Percentiles rank a stretch among this genome's conserved stretches.
Evolutionary conservation across 2,797 vertebrate genomes (phyloP).

Genomic region (Lagocephalus sceleratus): DNA sequence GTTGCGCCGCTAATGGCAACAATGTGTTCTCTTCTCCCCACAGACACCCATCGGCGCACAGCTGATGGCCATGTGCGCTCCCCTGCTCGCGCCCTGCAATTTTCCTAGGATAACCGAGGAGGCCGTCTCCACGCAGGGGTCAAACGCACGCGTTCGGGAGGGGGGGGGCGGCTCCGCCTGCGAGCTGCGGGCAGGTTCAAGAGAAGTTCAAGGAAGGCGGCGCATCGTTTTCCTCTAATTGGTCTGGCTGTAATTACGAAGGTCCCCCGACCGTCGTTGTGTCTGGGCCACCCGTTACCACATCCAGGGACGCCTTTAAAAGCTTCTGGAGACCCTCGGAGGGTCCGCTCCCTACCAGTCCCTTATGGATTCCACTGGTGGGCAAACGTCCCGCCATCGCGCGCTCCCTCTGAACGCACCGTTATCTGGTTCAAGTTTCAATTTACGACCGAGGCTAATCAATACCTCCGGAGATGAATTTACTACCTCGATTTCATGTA

Average conservation of each 20-base stretch:
- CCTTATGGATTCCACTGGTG: no score
- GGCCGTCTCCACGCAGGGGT: constrained; percentile 52
- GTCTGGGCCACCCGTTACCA: background rate
- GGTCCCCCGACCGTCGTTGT: constrained; percentile 26
- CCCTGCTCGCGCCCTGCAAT: constrained; percentile 47
- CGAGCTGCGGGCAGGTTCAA: constrained; percentile 49
- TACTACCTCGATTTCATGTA: background rate
- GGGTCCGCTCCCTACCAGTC: no score
- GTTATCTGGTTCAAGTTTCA: background rate
- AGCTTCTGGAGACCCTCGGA: no score
- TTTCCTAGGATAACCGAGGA: constrained; percentile 44
- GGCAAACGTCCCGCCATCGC: no score
- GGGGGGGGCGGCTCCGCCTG: constrained; percentile 38
- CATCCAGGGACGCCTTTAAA: no score
- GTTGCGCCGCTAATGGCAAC: constrained; percentile 53
- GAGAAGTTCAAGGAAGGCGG: constrained; percentile 58
- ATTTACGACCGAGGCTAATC: background rate
- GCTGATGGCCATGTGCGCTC: constrained; percentile 32
- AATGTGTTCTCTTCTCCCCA: constrained; percentile 41
- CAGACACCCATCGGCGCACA: constrained; percentile 31
- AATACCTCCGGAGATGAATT: background rate
- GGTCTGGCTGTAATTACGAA: constrained; percentile 27
- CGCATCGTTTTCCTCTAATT: constrained; percentile 54
- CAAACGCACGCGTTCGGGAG: constrained; percentile 39
- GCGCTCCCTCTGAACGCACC: no score